Base-by-base conservation (phyloP, 2,797 vertebrate genomes). In the Hemitrygon akajei region DNA sequence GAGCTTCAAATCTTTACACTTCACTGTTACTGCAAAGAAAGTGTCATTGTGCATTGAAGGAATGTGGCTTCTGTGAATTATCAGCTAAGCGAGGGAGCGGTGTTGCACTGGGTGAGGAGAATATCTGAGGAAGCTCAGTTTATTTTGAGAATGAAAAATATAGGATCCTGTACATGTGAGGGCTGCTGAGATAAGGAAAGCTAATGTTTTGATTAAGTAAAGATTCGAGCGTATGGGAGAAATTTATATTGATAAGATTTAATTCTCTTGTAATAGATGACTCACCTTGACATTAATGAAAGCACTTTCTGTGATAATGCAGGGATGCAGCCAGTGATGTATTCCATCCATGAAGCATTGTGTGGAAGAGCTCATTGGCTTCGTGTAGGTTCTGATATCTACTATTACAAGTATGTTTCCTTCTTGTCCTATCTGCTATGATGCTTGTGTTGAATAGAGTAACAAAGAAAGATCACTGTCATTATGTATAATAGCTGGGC, bases 241-340 rank as follows among this genome's bases (percentile, higher is more conserved):
- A 89, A 89, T 69, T 16, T 34, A 69, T 60, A 89, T 34, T 34
- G 34, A 37, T 69, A 63, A 69, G 18, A 66, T 37, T 37, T 89
- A 37, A 37, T 89, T 25, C n/a, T 18, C 18, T 34, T 37, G 18
- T 69, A 22, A 89, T 37, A 20, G 7, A 69, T 89, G 86, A 69
- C 9, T 69, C 6, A 66, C 60, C 7, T 18, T 34, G 58, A 58
- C 60, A 16, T n/a, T 0, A 34, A 86, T 22, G 22, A 27, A n/a
- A 7, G 9, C 58, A 66, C 58, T 34, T 34, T 60, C 30, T 34
- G 60, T 34, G 7, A n/a, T 30, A 63, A 37, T 93, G 37, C 30
- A 99, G 98, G 98, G 56, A 98, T 98, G 98, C 98, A 99, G 95
- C 97, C 97, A 0, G 97, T 98, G 76, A 94, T 98, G 94, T 99